phyloP scores from a whole-genome alignment of 2,113 vertebrate species.

The Crotalus helleri region DNA sequence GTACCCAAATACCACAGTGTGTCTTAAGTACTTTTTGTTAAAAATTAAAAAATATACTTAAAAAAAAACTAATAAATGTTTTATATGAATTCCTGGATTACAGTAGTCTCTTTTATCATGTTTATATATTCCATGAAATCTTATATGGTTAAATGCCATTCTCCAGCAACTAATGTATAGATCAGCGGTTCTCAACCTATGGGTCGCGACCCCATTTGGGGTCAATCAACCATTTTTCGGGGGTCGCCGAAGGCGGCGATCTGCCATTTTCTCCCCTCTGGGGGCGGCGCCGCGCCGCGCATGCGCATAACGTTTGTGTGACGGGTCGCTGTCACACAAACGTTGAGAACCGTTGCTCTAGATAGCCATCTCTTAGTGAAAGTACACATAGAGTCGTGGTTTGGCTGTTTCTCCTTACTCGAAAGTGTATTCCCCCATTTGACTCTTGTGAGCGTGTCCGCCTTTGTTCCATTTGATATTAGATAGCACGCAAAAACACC shows the following conservation, averaged over 20 bases:
- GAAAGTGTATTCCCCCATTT: background rate
- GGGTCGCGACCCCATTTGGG: no score
- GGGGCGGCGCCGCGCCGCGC: no score
- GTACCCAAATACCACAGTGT: no score
- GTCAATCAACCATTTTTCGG: no score
- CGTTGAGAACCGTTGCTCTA: no score
- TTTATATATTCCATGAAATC: background rate
- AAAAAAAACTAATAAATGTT: background rate
- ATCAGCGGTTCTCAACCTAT: background rate
- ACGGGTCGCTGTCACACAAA: no score
- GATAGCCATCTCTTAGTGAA: background rate
- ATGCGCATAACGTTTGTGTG: no score
- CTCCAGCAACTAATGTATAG: background rate
- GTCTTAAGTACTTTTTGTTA: no score
- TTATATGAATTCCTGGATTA: background rate
- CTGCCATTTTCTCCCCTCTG: no score
- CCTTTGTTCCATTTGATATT: background rate
- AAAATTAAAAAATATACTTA: no score
- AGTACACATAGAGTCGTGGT: background rate
- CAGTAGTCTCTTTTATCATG: background rate
- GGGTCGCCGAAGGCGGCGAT: no score
- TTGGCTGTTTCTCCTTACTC: background rate
- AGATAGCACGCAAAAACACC: background rate
- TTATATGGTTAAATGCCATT: background rate
- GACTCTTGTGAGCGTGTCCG: background rate